Percentiles rank a stretch among this genome's conserved stretches.
These are phyloP conservation scores for Coptodon bakossiorum DNA, from an alignment of 2,113 vertebrate genomes.

Conservation along the genomic window DNA sequence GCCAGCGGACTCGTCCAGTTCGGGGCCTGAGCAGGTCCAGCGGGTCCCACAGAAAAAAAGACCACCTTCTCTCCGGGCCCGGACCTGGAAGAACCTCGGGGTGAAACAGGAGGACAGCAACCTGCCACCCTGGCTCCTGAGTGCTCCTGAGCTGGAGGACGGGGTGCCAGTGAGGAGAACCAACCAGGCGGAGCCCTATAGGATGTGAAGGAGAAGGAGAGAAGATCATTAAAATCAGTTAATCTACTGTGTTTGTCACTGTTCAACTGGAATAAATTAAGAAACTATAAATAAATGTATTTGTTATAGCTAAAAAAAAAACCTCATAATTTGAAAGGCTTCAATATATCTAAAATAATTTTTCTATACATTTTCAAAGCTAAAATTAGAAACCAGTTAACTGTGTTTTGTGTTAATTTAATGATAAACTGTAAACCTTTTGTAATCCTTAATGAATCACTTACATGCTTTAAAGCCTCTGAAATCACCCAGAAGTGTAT, in stretches of 20 bases:
- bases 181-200: accelerated
- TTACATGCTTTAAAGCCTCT: neutral
- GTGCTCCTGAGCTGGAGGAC: neutral
- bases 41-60: neutral
- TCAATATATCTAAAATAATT: neutral
- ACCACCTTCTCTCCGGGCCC: slow-evolving; percentile 25
- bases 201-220: neutral
- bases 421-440: neutral
- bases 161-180: neutral
- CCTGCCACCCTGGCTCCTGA: slow-evolving; percentile 35
- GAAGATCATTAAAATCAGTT: neutral
- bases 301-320: neutral
- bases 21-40: neutral
- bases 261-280: neutral
- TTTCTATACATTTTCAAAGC: accelerated
- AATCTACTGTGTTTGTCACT: neutral
- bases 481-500: neutral
- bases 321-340: neutral
- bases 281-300: neutral
- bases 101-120: neutral
- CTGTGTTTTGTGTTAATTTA: neutral
- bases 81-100: slow-evolving; percentile 36
- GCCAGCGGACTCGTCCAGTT: neutral
- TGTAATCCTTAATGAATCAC: neutral
- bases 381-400: neutral